Evolutionary conservation across 2,113 vertebrate genomes (phyloP).

Genomic region (Hydropotes inermis): DNA sequence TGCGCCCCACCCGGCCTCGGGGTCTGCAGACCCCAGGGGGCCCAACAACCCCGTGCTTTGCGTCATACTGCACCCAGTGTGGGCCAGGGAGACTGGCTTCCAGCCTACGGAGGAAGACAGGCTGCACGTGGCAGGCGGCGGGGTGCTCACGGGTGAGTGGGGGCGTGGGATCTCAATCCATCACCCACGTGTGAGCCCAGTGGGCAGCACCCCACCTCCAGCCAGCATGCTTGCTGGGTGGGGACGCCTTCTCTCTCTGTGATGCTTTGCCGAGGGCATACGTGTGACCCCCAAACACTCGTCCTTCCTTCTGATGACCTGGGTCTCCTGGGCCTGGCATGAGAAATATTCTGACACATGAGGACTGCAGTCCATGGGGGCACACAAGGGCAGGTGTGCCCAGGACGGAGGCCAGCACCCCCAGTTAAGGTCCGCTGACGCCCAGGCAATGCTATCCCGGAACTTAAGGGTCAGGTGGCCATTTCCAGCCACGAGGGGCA

Average conservation of each 20-base stretch:
- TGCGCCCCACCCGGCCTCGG: accelerated
- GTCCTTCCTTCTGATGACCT: neutral
- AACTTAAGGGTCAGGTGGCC: neutral
- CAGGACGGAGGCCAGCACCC: neutral
- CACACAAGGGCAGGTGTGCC: neutral
- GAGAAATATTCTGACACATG: accelerated
- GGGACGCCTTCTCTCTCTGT: neutral
- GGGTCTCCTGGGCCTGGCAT: neutral
- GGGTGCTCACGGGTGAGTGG: neutral
- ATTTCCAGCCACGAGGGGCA: neutral
- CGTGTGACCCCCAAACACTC: neutral
- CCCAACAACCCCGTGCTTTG: neutral
- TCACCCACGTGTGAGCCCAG: neutral
- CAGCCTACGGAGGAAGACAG: neutral
- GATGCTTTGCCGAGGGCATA: neutral
- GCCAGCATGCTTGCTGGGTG: too few relatives aligned
- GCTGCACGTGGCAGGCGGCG: too few relatives aligned
- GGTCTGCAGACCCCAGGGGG: neutral
- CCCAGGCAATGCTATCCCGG: too few relatives aligned
- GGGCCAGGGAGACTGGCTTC: neutral
- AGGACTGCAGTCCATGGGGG: neutral
- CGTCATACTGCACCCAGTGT: neutral
- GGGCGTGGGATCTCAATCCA: neutral
- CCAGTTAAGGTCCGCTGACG: neutral
- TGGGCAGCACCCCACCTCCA: too few relatives aligned